Conservation (phyloP, 2,797 vertebrate genomes). For the Molothrus aeneus region DNA sequence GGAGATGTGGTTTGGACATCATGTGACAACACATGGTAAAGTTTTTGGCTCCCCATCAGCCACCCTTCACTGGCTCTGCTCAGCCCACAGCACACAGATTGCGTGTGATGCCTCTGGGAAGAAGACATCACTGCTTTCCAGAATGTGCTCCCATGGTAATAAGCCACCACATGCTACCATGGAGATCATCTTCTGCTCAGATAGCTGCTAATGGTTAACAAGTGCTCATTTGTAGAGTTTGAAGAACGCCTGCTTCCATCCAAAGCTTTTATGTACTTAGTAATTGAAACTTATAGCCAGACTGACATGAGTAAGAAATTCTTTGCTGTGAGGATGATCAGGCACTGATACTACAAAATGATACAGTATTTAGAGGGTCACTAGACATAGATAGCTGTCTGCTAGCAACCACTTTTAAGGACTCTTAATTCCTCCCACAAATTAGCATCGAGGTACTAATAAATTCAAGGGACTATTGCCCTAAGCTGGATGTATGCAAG, state of each 20-base stretch:
- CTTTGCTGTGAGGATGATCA: neutral
- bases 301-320: neutral
- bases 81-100: neutral
- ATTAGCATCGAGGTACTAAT: neutral
- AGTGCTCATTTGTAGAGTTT: neutral
- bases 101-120: accelerated
- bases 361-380: neutral
- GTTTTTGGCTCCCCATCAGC: neutral
- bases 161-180: neutral
- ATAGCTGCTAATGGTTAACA: neutral
- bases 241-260: neutral
- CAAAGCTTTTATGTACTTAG: neutral
- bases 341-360: neutral
- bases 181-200: neutral
- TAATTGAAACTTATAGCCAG: neutral
- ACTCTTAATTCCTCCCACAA: neutral
- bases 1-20: neutral
- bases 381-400: neutral
- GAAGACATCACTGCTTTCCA: neutral
- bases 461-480: neutral
- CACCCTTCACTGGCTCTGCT: neutral
- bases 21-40: neutral
- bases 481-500: neutral
- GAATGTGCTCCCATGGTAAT: no score
- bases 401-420: neutral